Conservation (phyloP, 2,888 invertebrate genomes). For the Cheilosia urbana region DNA sequence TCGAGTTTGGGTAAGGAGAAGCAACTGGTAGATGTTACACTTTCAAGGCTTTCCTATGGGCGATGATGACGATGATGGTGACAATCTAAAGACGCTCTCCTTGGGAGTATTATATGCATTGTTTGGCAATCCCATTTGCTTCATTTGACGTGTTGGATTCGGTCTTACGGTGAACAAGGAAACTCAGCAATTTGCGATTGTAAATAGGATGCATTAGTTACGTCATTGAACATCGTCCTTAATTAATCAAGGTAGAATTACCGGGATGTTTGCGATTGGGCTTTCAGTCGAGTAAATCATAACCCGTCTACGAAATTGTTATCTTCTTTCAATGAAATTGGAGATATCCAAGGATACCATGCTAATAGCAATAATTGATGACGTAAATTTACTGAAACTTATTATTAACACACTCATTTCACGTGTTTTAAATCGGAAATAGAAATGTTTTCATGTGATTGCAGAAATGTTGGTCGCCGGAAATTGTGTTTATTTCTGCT, state of each 20-base stretch:
- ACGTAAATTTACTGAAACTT: background rate
- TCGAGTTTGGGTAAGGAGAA: background rate
- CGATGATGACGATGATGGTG: background rate
- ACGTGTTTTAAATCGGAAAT: too few species aligned
- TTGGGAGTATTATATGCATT: constrained; percentile 1
- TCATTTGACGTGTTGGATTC: background rate
- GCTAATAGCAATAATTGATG: background rate
- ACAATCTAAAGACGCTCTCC: constrained; percentile 5
- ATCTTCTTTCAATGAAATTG: background rate
- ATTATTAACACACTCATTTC: too few species aligned
- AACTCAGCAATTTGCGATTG: background rate
- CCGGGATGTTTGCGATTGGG: background rate
- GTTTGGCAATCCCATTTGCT: background rate
- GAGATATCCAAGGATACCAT: background rate
- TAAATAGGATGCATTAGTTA: constrained; percentile 5
- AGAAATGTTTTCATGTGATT: too few species aligned
- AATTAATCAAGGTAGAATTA: background rate
- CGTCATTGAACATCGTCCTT: background rate
- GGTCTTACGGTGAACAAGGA: background rate
- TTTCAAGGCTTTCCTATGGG: background rate
- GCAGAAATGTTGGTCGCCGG: too few species aligned
- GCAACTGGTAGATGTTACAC: background rate
- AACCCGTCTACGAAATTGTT: background rate
- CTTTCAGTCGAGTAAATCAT: background rate
- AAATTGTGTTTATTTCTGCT: too few species aligned